phyloP scores from a whole-genome alignment of 2,797 vertebrate genomes.

The Eleutherodactylus coqui region DNA sequence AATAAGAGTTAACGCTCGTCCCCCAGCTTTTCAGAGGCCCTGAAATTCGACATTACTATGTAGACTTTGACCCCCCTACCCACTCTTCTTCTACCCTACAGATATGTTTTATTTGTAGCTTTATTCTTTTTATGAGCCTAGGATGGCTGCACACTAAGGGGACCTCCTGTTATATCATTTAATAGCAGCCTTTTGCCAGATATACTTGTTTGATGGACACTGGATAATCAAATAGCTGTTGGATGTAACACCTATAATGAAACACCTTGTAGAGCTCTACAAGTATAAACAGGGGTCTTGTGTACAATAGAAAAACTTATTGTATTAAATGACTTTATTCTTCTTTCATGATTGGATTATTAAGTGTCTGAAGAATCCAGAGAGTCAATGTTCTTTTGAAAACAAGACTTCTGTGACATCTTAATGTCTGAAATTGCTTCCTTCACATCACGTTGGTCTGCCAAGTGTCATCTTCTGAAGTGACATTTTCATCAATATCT shows the following conservation, averaged over 20 bases:
- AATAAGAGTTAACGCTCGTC: too few relatives aligned
- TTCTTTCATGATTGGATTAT: neutral
- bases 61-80: too few relatives aligned
- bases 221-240: neutral
- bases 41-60: too few relatives aligned
- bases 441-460: neutral
- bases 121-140: neutral
- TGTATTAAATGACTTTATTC: neutral
- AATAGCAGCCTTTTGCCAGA: neutral
- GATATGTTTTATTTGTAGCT: too few relatives aligned
- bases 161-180: neutral
- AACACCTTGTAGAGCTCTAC: slow-evolving; percentile 14
- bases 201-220: slow-evolving; percentile 7
- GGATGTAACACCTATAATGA: slow-evolving; percentile 5
- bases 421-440: neutral
- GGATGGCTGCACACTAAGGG: neutral
- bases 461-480: neutral
- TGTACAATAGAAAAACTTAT: neutral
- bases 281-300: neutral
- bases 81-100: too few relatives aligned
- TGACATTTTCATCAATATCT: slow-evolving; percentile 19
- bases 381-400: slow-evolving; percentile 1
- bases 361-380: neutral
- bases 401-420: neutral
- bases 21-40: too few relatives aligned